Evolutionary conservation across 1,140 invertebrate species (phyloP).

Genomic region (Trachymyrmex cornetzi): DNA sequence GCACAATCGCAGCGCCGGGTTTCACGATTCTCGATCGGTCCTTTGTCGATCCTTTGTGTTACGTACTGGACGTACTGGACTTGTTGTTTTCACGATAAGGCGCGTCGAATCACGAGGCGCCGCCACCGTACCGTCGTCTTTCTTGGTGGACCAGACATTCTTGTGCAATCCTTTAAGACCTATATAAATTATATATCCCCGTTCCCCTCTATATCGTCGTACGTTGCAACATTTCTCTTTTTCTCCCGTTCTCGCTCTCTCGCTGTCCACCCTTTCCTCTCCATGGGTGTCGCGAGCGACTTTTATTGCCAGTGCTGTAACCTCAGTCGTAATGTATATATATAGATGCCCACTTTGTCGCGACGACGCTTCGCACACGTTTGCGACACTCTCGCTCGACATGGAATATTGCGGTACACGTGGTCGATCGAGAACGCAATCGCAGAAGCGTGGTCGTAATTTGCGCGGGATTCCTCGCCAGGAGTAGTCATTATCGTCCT

Average conservation of each 20-base stretch:
- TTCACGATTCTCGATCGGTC: constrained; percentile 71
- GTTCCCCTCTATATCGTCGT: constrained; percentile 7
- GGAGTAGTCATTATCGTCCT: constrained; percentile 48
- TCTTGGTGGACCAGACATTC: constrained; percentile 75
- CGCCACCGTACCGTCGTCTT: constrained; percentile 24
- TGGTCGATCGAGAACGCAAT: constrained; percentile 57
- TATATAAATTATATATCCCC: constrained; percentile 79
- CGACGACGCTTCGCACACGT: constrained; percentile 49
- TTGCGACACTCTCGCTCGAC: constrained; percentile 62
- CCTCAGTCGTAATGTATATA: constrained; percentile 41
- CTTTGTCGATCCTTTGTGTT: constrained; percentile 79
- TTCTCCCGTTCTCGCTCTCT: not conserved
- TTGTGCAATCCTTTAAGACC: constrained; percentile 79
- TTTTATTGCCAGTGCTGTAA: constrained; percentile 71
- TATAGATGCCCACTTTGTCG: constrained; percentile 60
- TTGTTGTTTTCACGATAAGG: constrained; percentile 79
- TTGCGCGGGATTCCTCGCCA: constrained; percentile 40
- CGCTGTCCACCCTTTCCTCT: constrained; percentile 26
- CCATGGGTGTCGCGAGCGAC: constrained; percentile 65
- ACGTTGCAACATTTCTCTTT: constrained; percentile 63
- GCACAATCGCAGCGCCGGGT: constrained; percentile 70
- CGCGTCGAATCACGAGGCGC: constrained; percentile 79
- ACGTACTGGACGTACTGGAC: constrained; percentile 70
- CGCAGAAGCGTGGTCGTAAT: constrained; percentile 50
- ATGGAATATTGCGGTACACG: constrained; percentile 46